Percentiles rank a stretch among this genome's conserved stretches.
Evolutionary conservation across 2,888 invertebrate genomes (phyloP).

Genomic region (Blomia tropicalis): DNA sequence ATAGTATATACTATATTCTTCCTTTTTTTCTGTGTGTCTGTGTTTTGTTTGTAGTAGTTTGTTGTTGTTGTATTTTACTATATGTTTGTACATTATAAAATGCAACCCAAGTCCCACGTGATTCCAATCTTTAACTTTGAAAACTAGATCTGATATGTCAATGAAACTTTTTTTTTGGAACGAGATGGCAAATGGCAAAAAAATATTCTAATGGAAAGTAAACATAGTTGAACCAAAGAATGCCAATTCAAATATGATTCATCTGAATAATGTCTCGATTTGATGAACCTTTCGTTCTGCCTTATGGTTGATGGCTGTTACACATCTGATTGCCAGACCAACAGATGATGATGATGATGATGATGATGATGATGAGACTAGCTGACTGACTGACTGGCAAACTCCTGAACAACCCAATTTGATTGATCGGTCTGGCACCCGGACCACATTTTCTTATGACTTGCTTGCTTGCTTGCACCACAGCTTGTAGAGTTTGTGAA

Average conservation of each 20-base stretch:
- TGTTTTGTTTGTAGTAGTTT: neutral
- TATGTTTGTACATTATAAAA: too few relatives aligned
- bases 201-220: constrained; percentile 6
- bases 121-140: neutral
- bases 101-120: constrained; percentile 16
- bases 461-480: neutral
- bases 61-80: neutral
- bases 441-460: neutral
- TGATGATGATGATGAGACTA: too few relatives aligned
- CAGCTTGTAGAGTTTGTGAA: neutral
- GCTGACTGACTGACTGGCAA: too few relatives aligned
- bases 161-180: neutral
- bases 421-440: constrained; percentile 7
- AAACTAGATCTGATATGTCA: neutral
- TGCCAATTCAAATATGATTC: neutral
- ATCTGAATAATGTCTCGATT: neutral
- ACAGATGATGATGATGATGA: neutral
- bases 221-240: neutral
- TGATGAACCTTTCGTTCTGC: too few relatives aligned
- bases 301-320: too few relatives aligned
- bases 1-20: neutral
- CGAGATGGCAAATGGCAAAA: neutral
- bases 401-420: too few relatives aligned
- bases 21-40: neutral
- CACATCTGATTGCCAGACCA: neutral